phyloP scores from a whole-genome alignment of 2,888 invertebrate genomes.

The Cotesia congregata region DNA sequence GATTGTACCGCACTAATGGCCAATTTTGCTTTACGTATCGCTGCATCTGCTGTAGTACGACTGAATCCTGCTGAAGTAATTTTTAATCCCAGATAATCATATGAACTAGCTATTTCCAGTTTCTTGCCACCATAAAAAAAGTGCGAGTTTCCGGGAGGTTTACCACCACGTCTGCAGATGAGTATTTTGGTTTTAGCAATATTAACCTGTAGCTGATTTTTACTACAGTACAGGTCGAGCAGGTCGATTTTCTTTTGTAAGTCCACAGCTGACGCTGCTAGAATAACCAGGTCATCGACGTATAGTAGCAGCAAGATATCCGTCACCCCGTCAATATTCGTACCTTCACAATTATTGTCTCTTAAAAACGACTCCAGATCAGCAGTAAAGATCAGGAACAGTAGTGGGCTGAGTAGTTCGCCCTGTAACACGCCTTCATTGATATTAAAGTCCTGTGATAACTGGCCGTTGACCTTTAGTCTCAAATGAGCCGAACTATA shows the following conservation, averaged over 20 bases:
- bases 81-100: slow-evolving; percentile 1
- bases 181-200: not conserved
- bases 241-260: not conserved
- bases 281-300: slow-evolving; percentile 27
- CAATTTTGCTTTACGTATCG: not conserved
- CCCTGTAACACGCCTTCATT: too few species aligned
- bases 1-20: not conserved
- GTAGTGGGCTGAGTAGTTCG: too few species aligned
- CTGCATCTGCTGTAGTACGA: not conserved
- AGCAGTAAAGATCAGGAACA: too few species aligned
- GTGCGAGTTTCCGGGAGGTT: not conserved
- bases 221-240: not conserved
- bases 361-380: too few species aligned
- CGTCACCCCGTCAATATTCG: too few species aligned
- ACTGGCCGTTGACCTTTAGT: too few species aligned
- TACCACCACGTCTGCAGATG: not conserved
- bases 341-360: too few species aligned
- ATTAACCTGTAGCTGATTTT: not conserved
- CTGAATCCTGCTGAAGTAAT: not conserved
- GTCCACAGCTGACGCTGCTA: not conserved
- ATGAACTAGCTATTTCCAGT: not conserved
- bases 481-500: too few species aligned
- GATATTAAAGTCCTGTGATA: too few species aligned
- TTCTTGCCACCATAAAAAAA: slow-evolving; percentile 11
- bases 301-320: not conserved